Evolutionary conservation across 2,797 vertebrate species (phyloP).

Genomic region (Tiaroga cobitis): DNA sequence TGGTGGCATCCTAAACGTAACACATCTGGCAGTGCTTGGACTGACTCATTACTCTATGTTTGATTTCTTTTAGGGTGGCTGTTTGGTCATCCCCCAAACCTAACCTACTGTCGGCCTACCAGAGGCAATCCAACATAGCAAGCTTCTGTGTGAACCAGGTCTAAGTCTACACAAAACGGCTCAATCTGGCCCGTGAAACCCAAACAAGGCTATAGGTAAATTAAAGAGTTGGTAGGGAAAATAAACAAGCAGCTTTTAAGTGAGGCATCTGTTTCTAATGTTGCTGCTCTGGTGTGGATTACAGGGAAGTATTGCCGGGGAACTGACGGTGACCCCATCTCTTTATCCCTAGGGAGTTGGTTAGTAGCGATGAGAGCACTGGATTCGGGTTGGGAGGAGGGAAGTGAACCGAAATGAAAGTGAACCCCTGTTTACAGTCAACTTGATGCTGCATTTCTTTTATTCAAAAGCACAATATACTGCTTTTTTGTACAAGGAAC

Average conservation of each 20-base stretch:
- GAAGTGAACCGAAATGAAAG: constrained; percentile 54
- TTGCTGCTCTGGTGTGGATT: constrained; percentile 79
- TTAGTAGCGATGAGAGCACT: constrained; percentile 66
- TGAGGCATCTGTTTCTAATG: constrained; percentile 82
- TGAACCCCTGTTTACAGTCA: constrained; percentile 63
- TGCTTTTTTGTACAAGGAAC: constrained; percentile 27
- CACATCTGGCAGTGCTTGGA: constrained; percentile 51
- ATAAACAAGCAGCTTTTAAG: constrained; percentile 68
- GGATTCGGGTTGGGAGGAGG: constrained; percentile 60
- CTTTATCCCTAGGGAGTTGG: constrained; percentile 73
- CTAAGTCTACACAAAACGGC: constrained; percentile 56
- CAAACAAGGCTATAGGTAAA: constrained; percentile 65
- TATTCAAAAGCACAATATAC: constrained; percentile 33
- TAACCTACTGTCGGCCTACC: constrained; percentile 64
- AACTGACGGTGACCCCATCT: constrained; percentile 79
- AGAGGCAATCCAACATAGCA: constrained; percentile 63
- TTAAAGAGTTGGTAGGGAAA: constrained; percentile 47
- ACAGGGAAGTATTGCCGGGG: constrained; percentile 78
- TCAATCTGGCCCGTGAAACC: constrained; percentile 60
- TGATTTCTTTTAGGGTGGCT: constrained; percentile 12
- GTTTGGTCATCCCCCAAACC: constrained; percentile 53
- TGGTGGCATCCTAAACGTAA: constrained; percentile 23
- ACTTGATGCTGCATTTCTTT: constrained; percentile 58
- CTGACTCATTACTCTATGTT: constrained; percentile 24
- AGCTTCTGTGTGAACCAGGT: constrained; percentile 67